Evolutionary conservation across 2,797 vertebrate species (phyloP).

Genomic region (Odontamblyopus rebecca): DNA sequence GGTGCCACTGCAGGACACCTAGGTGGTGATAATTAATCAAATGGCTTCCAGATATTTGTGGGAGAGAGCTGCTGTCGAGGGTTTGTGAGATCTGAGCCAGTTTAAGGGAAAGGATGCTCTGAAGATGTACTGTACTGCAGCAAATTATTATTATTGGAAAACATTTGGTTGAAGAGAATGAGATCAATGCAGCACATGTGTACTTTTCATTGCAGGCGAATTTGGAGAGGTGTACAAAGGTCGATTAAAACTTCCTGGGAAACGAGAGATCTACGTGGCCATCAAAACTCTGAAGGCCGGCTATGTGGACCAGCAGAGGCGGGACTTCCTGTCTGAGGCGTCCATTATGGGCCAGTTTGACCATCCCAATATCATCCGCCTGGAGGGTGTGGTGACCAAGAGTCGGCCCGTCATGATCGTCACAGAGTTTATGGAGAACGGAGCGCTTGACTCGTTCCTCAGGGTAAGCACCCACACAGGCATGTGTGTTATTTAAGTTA

Average conservation of each 20-base stretch:
- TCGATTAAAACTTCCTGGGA: conserved; percentile 94
- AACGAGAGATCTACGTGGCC: conserved; percentile 95
- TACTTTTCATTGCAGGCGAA: conserved; percentile 82
- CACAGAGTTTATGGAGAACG: conserved; percentile 99
- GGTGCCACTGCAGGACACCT: conserved; percentile 52
- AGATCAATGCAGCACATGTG: neutral
- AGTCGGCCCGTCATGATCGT: conserved; percentile 98
- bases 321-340: conserved; percentile 96
- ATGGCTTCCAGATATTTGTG: conserved; percentile 55
- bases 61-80: conserved; percentile 42
- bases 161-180: neutral
- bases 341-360: conserved; percentile 99
- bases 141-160: conserved; percentile 3
- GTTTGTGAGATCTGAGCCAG: conserved; percentile 45
- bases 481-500: neutral
- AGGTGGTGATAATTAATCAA: conserved; percentile 66
- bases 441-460: conserved; percentile 96
- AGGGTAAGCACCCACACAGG: conserved; percentile 67
- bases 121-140: conserved; percentile 26
- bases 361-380: conserved; percentile 96
- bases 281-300: conserved; percentile 97
- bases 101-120: conserved; percentile 19
- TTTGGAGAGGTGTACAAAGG: conserved; percentile 99
- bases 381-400: conserved; percentile 98
- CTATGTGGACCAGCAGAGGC: conserved; percentile 96